These are phyloP conservation scores for Hololepta plana DNA, from an alignment of 2,888 invertebrate species.

Conservation along the genomic window DNA sequence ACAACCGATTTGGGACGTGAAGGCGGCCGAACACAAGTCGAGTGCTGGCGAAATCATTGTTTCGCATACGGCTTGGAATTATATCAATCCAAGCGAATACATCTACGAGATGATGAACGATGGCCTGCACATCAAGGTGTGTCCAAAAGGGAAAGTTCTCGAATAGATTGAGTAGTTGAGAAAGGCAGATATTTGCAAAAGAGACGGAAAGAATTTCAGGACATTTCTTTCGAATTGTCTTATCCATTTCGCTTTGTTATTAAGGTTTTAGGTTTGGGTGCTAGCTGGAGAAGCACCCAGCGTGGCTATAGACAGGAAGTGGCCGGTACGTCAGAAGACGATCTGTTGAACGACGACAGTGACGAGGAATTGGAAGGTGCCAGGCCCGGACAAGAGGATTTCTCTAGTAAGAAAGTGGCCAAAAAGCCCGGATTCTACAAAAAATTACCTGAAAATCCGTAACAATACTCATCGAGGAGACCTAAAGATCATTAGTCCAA, in stretches of 20 bases:
- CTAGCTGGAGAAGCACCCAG: constrained; percentile 21
- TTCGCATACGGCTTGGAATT: constrained; percentile 38
- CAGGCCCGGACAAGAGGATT: neutral
- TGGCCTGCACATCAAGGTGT: constrained; percentile 32
- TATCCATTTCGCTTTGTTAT: neutral
- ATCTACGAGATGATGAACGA: constrained; percentile 34
- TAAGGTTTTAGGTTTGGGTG: constrained; percentile 20
- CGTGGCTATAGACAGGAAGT: constrained; percentile 11
- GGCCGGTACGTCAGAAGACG: constrained; percentile 10
- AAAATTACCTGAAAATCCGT: too few species aligned
- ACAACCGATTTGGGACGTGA: constrained; percentile 41
- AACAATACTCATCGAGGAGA: too few species aligned
- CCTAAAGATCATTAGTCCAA: too few species aligned
- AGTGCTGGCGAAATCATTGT: constrained; percentile 43
- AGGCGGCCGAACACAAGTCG: constrained; percentile 30
- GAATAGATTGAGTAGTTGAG: too few species aligned
- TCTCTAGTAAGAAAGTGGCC: constrained; percentile 1
- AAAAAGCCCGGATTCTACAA: too few species aligned
- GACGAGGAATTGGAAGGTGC: neutral
- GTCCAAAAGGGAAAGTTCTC: too few species aligned
- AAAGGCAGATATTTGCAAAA: constrained; percentile 1
- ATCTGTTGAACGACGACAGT: too few species aligned
- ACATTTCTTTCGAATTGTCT: neutral
- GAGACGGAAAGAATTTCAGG: neutral
- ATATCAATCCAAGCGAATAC: constrained; percentile 40